Percentiles rank a stretch among this genome's conserved stretches.
Evolutionary conservation across 1,140 invertebrate species (phyloP).

Genomic region (Danaus plexippus): DNA sequence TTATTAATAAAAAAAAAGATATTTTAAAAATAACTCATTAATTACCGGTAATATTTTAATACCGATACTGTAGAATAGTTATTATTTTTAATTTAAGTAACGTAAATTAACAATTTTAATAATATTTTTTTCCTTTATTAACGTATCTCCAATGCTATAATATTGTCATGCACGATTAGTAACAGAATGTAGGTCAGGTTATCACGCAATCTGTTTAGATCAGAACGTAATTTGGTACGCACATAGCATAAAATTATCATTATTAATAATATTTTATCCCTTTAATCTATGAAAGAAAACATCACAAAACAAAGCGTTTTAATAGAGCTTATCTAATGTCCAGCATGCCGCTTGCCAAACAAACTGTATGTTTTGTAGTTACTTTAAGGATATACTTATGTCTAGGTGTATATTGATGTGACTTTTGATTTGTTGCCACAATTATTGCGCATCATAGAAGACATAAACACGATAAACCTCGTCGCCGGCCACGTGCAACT

Average conservation of each 20-base stretch:
- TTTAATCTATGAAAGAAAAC: no score
- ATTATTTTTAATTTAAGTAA: no score
- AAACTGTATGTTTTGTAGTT: background rate
- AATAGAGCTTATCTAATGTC: conserved; percentile 8
- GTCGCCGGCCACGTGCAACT: conserved; percentile 5
- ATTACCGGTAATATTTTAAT: no score
- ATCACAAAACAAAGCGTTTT: background rate
- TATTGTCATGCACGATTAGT: conserved; percentile 44
- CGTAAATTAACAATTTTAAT: no score
- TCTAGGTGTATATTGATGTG: conserved; percentile 2
- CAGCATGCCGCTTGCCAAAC: conserved; percentile 4
- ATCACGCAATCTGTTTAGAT: conserved; percentile 25
- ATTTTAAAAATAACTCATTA: no score
- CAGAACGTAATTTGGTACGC: conserved; percentile 17
- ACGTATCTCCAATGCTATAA: conserved; percentile 6
- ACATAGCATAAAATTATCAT: no score
- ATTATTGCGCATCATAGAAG: conserved; percentile 10
- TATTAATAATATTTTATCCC: no score
- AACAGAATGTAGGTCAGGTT: conserved; percentile 40
- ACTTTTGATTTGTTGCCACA: conserved; percentile 8
- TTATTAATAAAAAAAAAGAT: no score
- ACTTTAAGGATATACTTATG: background rate
- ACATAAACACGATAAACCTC: conserved; percentile 1
- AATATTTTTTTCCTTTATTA: no score
- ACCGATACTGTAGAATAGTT: no score